A percentile compares a stretch with the other conserved stretches of the same genome.
These are phyloP conservation scores for Agriopis leucophaearia DNA, from an alignment of 2,888 invertebrate species.

Conservation along the genomic window DNA sequence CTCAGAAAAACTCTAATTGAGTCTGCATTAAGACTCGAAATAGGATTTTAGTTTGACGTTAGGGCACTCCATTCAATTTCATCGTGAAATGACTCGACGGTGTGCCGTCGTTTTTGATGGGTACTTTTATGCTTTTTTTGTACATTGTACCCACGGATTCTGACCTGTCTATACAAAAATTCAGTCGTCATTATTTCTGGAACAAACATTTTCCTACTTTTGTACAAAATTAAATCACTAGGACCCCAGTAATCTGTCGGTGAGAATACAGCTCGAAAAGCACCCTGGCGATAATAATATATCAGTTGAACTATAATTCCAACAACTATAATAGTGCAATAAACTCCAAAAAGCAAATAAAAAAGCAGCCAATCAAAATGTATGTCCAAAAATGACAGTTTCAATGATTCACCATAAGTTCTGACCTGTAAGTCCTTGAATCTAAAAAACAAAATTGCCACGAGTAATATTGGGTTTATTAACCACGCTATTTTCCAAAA, in stretches of 20 bases:
- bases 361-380: conserved; percentile 56
- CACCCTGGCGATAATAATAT: conserved; percentile 47
- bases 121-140: conserved; percentile 36
- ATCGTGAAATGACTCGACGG: conserved; percentile 43
- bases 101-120: conserved; percentile 3
- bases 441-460: conserved; percentile 55
- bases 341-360: conserved; percentile 59
- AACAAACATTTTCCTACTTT: conserved; percentile 80
- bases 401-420: conserved; percentile 55
- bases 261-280: conserved; percentile 52
- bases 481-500: conserved; percentile 74
- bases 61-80: conserved; percentile 63
- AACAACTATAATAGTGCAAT: conserved; percentile 57
- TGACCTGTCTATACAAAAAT: conserved; percentile 79
- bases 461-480: conserved; percentile 66
- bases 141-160: conserved; percentile 69
- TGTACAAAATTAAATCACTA: conserved; percentile 64
- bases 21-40: no score
- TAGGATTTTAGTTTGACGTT: conserved; percentile 60
- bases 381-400: conserved; percentile 49
- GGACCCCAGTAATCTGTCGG: conserved; percentile 75
- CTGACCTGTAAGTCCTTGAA: conserved; percentile 47
- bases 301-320: conserved; percentile 59
- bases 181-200: conserved; percentile 83
- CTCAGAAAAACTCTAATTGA: no score